Conservation (phyloP, 2,797 vertebrate species). For the Anguilla anguilla region DNA sequence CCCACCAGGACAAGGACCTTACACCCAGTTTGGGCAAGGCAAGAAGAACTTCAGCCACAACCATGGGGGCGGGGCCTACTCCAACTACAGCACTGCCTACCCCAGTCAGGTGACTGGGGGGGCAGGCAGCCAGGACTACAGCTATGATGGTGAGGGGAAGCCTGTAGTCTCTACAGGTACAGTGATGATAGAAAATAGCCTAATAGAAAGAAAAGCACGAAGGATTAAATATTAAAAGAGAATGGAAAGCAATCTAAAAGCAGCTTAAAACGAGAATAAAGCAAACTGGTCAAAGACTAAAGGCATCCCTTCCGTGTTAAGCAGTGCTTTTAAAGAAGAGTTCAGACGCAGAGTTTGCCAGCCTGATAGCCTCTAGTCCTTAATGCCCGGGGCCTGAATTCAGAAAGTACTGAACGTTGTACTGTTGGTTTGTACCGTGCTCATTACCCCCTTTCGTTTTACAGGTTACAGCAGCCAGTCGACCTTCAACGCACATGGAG, state of each 20-base stretch:
- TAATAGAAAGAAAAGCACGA: too few relatives aligned
- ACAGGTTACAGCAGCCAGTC: slow-evolving; percentile 79
- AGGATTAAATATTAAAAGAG: too few relatives aligned
- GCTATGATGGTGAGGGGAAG: slow-evolving; percentile 79
- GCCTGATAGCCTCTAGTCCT: neutral
- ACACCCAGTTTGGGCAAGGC: slow-evolving; percentile 82
- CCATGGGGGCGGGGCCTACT: slow-evolving; percentile 69
- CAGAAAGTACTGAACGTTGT: too few relatives aligned
- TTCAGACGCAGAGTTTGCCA: too few relatives aligned
- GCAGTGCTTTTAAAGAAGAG: too few relatives aligned
- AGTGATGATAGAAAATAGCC: too few relatives aligned
- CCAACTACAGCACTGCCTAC: slow-evolving; percentile 89
- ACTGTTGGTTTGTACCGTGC: too few relatives aligned
- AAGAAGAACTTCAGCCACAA: slow-evolving; percentile 77
- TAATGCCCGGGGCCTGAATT: neutral
- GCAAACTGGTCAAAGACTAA: too few relatives aligned
- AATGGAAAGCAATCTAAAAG: too few relatives aligned
- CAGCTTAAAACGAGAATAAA: too few relatives aligned
- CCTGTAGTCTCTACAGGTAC: neutral
- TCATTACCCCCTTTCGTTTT: neutral
- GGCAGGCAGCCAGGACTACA: slow-evolving; percentile 80
- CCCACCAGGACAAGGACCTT: slow-evolving; percentile 66
- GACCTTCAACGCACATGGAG: slow-evolving; percentile 82
- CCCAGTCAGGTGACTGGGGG: slow-evolving; percentile 78
- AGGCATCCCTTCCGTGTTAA: too few relatives aligned